Conservation (phyloP, 2,888 invertebrate genomes). For the Acrocyrtus sp. region DNA sequence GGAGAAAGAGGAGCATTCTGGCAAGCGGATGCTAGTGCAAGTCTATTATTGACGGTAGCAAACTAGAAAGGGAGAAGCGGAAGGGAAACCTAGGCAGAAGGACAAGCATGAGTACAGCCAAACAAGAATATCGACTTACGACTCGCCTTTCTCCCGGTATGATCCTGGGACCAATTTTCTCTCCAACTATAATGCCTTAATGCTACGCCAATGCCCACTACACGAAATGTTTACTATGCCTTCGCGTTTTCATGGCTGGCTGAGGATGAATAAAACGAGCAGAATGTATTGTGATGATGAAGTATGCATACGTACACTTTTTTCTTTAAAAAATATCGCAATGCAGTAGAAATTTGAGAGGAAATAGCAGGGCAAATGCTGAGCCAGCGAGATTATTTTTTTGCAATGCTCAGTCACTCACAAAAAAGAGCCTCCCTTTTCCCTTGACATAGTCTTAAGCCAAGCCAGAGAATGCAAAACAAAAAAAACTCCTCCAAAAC, state of each 20-base stretch:
- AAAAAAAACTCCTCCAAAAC: too few species aligned
- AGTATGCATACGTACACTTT: not conserved
- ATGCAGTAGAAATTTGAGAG: slow-evolving; percentile 44
- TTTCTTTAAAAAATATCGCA: slow-evolving; percentile 28
- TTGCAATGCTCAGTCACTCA: not conserved
- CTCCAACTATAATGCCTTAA: not conserved
- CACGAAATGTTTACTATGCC: too few species aligned
- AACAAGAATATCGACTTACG: slow-evolving; percentile 19
- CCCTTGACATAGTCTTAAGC: slow-evolving; percentile 34
- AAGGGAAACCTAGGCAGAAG: not conserved
- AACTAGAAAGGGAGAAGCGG: not conserved
- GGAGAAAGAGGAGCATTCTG: not conserved
- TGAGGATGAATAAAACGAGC: too few species aligned
- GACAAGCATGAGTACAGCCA: not conserved
- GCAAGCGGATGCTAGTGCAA: not conserved
- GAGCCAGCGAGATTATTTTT: too few species aligned
- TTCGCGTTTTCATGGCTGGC: too few species aligned
- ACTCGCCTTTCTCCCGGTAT: slow-evolving; percentile 9
- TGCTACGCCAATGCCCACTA: not conserved
- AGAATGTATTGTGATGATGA: not conserved
- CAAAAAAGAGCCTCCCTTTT: slow-evolving; percentile 5
- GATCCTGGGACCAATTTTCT: slow-evolving; percentile 10
- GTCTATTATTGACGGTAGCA: not conserved
- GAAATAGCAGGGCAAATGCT: too few species aligned
- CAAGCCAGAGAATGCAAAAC: too few species aligned